A percentile compares a stretch with the other conserved stretches of the same genome.
phyloP scores from a whole-genome alignment of 2,113 vertebrate genomes.

The Megaleporinus macrocephalus region DNA sequence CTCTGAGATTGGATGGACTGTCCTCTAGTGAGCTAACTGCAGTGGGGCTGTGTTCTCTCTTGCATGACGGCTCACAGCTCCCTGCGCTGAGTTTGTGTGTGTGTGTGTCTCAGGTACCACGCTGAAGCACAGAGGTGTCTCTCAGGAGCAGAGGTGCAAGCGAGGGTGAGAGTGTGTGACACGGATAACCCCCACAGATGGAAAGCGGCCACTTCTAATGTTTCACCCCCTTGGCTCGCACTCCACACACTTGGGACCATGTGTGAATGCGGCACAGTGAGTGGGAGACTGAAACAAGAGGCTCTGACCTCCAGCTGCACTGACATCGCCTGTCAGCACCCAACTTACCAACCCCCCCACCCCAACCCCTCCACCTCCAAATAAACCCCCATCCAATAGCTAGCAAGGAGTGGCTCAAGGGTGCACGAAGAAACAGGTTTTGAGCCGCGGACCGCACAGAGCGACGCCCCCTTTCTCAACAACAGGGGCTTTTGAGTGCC shows the following conservation, averaged over 20 bases:
- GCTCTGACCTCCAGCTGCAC: constrained; percentile 72
- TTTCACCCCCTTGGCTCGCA: constrained; percentile 65
- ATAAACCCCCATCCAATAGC: constrained; percentile 44
- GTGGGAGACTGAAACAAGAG: constrained; percentile 75
- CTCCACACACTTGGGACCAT: constrained; percentile 49
- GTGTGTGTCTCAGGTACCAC: constrained; percentile 59
- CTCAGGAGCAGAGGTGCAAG: constrained; percentile 68
- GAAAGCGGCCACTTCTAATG: constrained; percentile 69
- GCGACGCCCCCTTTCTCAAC: constrained; percentile 49
- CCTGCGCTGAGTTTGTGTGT: constrained; percentile 37
- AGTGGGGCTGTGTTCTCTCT: constrained; percentile 27
- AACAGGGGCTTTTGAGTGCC: constrained; percentile 51
- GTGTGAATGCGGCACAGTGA: constrained; percentile 57
- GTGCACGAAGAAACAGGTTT: constrained; percentile 55
- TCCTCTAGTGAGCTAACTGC: constrained; percentile 24
- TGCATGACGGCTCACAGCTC: constrained; percentile 38
- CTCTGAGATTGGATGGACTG: constrained; percentile 32
- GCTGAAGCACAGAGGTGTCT: constrained; percentile 65
- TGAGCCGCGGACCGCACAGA: constrained; percentile 53
- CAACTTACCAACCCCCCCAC: constrained; percentile 24
- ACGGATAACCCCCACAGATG: constrained; percentile 76
- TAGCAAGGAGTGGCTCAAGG: constrained; percentile 41
- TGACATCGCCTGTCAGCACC: constrained; percentile 74
- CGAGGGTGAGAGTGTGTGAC: constrained; percentile 68
- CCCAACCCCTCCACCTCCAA: constrained; percentile 56